These are phyloP conservation scores for Druon quercuslanigerum DNA, from an alignment of 1,140 invertebrate genomes.

Conservation along the genomic window DNA sequence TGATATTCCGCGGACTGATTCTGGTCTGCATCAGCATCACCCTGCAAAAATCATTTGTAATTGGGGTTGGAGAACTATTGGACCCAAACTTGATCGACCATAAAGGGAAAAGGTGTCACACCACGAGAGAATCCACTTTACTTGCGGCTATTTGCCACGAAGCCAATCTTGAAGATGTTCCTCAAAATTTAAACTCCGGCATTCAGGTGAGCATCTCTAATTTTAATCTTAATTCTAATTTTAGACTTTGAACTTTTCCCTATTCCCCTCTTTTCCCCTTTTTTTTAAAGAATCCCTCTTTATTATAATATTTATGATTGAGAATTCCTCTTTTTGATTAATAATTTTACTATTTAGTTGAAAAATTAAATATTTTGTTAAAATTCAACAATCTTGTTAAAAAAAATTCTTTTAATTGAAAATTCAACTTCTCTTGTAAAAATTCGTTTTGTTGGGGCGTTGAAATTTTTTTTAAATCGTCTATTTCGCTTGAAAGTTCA, in stretches of 20 bases:
- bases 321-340: too few species aligned
- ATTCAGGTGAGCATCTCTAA: conserved; percentile 58
- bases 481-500: too few species aligned
- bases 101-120: conserved; percentile 53
- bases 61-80: conserved; percentile 40
- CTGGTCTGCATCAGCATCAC: conserved; percentile 49
- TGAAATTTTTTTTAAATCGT: too few species aligned
- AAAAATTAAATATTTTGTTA: neutral
- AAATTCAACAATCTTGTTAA: neutral
- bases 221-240: neutral
- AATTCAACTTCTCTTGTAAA: too few species aligned
- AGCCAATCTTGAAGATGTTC: conserved; percentile 54
- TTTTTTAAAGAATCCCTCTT: neutral
- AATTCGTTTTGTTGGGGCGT: too few species aligned
- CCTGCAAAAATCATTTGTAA: conserved; percentile 7
- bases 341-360: too few species aligned
- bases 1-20: conserved; percentile 52
- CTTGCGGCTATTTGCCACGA: conserved; percentile 59
- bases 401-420: too few species aligned
- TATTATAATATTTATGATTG: neutral
- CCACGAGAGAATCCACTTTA: conserved; percentile 50
- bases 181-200: conserved; percentile 50
- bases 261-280: too few species aligned
- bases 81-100: too few species aligned
- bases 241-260: neutral